phyloP scores from a whole-genome alignment of 2,797 vertebrate genomes.

The Adelosebastes latens region DNA sequence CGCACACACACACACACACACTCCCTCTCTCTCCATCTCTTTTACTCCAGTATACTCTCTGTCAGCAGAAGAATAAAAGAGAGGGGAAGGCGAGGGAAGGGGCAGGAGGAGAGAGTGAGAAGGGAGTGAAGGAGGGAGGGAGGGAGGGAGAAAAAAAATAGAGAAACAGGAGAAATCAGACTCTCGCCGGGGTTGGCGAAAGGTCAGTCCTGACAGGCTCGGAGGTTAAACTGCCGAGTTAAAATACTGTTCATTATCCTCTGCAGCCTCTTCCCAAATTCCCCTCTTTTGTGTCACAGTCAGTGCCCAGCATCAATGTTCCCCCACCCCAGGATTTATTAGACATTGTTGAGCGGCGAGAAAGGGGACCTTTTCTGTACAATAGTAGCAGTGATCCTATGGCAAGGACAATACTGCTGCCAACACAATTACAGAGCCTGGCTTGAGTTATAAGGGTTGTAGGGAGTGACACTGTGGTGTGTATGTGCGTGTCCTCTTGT shows the following conservation, averaged over 20 bases:
- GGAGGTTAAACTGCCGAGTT: slow-evolving; percentile 99
- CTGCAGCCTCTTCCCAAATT: slow-evolving; percentile 95
- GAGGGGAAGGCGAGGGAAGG: slow-evolving; percentile 66
- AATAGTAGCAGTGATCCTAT: slow-evolving; percentile 85
- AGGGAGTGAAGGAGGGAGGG: slow-evolving; percentile 51
- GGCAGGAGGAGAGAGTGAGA: slow-evolving; percentile 62
- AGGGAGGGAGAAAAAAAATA: slow-evolving; percentile 45
- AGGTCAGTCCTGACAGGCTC: slow-evolving; percentile 99
- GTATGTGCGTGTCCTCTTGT: slow-evolving; percentile 35
- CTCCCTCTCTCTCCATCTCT: slow-evolving; percentile 64
- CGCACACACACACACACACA: slow-evolving; percentile 42
- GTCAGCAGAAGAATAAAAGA: slow-evolving; percentile 82
- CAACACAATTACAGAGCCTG: slow-evolving; percentile 78
- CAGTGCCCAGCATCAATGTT: slow-evolving; percentile 93
- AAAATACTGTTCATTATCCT: slow-evolving; percentile 99
- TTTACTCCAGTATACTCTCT: slow-evolving; percentile 77
- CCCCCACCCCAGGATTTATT: slow-evolving; percentile 94
- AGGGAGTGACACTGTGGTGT: slow-evolving; percentile 58
- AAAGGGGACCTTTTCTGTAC: slow-evolving; percentile 84
- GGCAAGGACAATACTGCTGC: slow-evolving; percentile 80
- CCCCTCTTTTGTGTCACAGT: slow-evolving; percentile 96
- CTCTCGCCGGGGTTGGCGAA: slow-evolving; percentile 98
- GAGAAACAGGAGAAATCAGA: slow-evolving; percentile 91
- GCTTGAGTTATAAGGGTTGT: slow-evolving; percentile 74
- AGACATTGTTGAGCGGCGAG: slow-evolving; percentile 90